Evolutionary conservation across 2,797 vertebrate genomes (phyloP).

Genomic region (Remorina albescens): DNA sequence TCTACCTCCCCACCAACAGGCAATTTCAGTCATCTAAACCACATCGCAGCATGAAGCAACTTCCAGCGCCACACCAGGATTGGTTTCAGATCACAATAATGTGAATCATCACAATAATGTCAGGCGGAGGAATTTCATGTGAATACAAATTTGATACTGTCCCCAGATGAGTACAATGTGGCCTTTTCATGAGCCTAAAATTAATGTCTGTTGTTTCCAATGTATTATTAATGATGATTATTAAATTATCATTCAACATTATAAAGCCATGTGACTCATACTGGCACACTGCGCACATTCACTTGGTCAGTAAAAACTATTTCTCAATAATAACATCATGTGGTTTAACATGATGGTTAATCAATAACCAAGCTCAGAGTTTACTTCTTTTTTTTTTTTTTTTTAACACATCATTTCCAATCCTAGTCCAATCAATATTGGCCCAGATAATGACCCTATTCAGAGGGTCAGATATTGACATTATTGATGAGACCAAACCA

Average conservation of each 20-base stretch:
- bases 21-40: constrained; percentile 21
- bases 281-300: neutral
- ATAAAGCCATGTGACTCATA: neutral
- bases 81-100: neutral
- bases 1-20: constrained; percentile 31
- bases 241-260: neutral
- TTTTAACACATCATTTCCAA: no score
- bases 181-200: neutral
- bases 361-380: neutral
- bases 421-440: no score
- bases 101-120: neutral
- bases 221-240: neutral
- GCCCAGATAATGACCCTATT: no score
- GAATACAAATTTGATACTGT: neutral
- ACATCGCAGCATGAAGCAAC: constrained; percentile 14
- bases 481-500: no score
- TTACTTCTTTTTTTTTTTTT: no score
- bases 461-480: no score
- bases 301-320: neutral
- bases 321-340: neutral
- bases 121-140: neutral
- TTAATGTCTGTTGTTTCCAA: neutral
- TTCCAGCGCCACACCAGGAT: neutral
- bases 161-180: neutral
- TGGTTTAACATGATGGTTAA: neutral